Evolutionary conservation across 1,140 invertebrate species (phyloP).

Genomic region (Drosophila navojoa): DNA sequence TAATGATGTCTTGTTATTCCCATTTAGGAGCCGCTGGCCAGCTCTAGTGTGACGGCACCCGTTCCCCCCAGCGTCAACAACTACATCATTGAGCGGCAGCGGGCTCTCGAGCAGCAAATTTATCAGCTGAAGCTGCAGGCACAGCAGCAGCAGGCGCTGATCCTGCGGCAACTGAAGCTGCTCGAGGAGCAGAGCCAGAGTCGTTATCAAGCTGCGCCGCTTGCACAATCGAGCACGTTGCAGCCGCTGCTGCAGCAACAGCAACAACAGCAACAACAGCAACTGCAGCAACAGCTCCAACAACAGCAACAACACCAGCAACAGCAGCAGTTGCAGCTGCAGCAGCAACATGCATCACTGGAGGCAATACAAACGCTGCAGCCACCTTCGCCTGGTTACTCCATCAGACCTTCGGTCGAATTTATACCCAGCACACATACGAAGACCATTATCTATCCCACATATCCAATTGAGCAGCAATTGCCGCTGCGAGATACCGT

Average conservation of each 20-base stretch:
- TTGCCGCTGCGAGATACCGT: constrained; percentile 76
- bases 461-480: constrained; percentile 81
- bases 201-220: constrained; percentile 60
- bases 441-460: constrained; percentile 77
- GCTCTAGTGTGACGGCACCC: constrained; percentile 24
- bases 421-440: constrained; percentile 80
- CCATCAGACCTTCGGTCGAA: constrained; percentile 81
- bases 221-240: constrained; percentile 71
- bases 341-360: constrained; percentile 74
- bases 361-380: constrained; percentile 83
- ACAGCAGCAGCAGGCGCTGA: constrained; percentile 89
- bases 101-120: constrained; percentile 88
- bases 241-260: constrained; percentile 52
- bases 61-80: constrained; percentile 65
- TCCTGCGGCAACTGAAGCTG: constrained; percentile 87
- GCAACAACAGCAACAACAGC: constrained; percentile 31
- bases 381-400: constrained; percentile 68
- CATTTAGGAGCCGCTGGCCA: constrained; percentile 50
- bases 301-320: constrained; percentile 26
- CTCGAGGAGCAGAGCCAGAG: constrained; percentile 85
- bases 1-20: background rate
- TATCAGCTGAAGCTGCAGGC: constrained; percentile 86
- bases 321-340: constrained; percentile 32
- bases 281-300: constrained; percentile 27
- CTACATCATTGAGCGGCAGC: constrained; percentile 86